Percentiles rank a stretch among this genome's conserved stretches.
These are phyloP conservation scores for Heliconius erato DNA, from an alignment of 2,888 invertebrate genomes.

Conservation along the genomic window DNA sequence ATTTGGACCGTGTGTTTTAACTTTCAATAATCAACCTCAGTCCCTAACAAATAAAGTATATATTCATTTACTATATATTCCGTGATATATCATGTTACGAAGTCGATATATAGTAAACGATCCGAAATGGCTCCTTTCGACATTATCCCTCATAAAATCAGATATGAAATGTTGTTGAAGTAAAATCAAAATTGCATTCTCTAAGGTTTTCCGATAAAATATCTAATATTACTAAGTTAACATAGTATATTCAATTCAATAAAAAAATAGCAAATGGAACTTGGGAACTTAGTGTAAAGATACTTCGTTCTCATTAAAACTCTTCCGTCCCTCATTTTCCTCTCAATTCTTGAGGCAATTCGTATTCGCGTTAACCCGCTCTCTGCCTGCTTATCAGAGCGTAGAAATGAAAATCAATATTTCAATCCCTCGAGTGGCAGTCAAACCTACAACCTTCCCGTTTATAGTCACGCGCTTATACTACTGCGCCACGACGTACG, in stretches of 20 bases:
- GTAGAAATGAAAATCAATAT: too few species aligned
- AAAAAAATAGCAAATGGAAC: not conserved
- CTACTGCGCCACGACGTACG: too few species aligned
- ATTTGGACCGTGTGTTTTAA: too few species aligned
- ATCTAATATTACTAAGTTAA: not conserved
- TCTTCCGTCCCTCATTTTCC: not conserved
- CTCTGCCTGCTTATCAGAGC: too few species aligned
- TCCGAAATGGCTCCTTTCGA: not conserved
- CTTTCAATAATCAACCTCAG: too few species aligned
- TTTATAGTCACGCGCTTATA: too few species aligned
- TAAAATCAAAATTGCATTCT: not conserved
- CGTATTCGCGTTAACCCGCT: too few species aligned
- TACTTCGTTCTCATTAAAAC: not conserved
- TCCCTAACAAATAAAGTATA: not conserved
- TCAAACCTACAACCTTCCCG: too few species aligned
- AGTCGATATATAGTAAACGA: conserved; percentile 7
- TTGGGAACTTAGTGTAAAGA: not conserved
- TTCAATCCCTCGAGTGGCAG: too few species aligned
- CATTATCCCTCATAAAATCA: not conserved
- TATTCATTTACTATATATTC: conserved; percentile 6
- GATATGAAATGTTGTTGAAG: conserved; percentile 2
- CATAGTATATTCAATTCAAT: too few species aligned
- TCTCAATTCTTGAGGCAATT: too few species aligned
- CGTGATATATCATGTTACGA: conserved; percentile 44
- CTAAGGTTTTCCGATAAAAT: not conserved